Percentiles rank a stretch among this genome's conserved stretches.
These are phyloP conservation scores for Neomorphus geoffroyi DNA, from an alignment of 2,797 vertebrate species.

Conservation along the genomic window DNA sequence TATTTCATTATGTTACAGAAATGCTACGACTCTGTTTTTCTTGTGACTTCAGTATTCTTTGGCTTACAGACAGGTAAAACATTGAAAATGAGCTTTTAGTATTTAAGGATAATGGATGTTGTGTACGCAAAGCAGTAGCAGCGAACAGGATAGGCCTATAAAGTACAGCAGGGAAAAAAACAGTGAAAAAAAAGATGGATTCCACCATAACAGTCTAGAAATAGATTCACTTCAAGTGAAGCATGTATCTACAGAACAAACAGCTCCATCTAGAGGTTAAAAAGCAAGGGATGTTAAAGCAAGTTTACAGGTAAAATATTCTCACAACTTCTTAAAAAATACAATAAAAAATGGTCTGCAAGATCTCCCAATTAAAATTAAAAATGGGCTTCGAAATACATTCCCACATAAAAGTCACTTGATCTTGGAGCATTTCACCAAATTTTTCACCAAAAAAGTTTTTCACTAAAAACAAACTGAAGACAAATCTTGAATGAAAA, in stretches of 20 bases:
- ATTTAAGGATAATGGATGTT: not conserved
- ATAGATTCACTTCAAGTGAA: conserved; percentile 20
- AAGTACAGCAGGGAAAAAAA: not conserved
- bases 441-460: too few species aligned
- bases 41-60: not conserved
- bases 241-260: conserved; percentile 26
- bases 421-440: not conserved
- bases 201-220: conserved; percentile 9
- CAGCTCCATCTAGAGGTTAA: conserved; percentile 75
- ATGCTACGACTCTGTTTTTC: not conserved
- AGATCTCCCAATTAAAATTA: not conserved
- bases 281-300: not conserved
- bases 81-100: not conserved
- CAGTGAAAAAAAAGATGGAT: not conserved
- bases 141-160: not conserved
- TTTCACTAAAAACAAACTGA: not conserved
- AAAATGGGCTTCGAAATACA: not conserved
- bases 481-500: not conserved
- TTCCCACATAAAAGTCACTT: not conserved
- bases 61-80: not conserved
- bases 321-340: not conserved
- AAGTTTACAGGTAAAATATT: not conserved
- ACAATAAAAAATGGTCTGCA: not conserved
- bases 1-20: not conserved
- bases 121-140: not conserved